Conservation (phyloP, 2,797 vertebrate genomes). For the Artibeus jamaicensis region DNA sequence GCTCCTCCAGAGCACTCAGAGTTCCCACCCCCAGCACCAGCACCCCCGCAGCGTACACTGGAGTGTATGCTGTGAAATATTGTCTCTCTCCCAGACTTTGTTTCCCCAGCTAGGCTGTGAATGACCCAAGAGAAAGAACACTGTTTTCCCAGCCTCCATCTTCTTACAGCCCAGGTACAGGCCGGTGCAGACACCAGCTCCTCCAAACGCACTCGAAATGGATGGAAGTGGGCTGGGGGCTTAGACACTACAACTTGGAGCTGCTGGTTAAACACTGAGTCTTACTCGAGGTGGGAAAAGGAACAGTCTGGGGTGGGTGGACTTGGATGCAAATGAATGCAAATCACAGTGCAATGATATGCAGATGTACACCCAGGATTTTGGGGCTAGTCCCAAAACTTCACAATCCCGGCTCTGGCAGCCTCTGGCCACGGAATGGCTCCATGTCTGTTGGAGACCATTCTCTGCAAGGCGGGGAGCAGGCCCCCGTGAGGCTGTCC, state of each 20-base stretch:
- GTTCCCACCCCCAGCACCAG: neutral
- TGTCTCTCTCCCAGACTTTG: neutral
- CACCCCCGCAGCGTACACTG: too few species aligned
- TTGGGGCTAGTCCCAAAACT: neutral
- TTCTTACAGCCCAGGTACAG: neutral
- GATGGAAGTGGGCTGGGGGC: neutral
- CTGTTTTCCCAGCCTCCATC: neutral
- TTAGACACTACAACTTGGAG: neutral
- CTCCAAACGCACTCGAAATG: neutral
- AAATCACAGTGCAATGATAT: neutral
- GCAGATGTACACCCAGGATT: conserved; percentile 14
- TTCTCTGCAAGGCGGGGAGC: neutral
- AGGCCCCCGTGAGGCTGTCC: neutral
- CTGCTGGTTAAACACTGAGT: neutral
- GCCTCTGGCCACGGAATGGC: neutral
- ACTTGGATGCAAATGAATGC: conserved; percentile 36
- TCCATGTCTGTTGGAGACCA: neutral
- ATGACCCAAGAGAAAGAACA: neutral
- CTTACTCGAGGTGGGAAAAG: neutral
- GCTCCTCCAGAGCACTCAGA: neutral
- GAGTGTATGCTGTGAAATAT: neutral
- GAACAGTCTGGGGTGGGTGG: neutral
- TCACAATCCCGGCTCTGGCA: neutral
- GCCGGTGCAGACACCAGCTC: neutral
- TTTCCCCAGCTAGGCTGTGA: neutral